Conservation (phyloP, 1,140 invertebrate species). For the Nasonia giraulti region DNA sequence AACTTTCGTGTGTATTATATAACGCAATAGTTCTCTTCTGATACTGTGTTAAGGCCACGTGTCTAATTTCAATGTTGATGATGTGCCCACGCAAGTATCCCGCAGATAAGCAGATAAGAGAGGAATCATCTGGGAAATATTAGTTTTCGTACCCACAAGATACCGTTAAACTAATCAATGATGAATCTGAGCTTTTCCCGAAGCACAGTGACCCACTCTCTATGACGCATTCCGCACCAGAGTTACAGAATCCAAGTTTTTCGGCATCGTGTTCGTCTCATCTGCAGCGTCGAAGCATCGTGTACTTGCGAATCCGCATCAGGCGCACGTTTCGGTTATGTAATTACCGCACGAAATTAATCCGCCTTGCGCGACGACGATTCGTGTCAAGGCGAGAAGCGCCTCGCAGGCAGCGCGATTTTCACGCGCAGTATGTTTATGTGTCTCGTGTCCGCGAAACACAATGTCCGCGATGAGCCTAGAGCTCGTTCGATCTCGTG, state of each 20-base stretch:
- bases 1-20: background rate
- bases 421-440: constrained; percentile 51
- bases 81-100: background rate
- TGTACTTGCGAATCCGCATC: constrained; percentile 51
- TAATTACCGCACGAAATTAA: constrained; percentile 71
- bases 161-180: no score
- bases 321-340: constrained; percentile 65
- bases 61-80: background rate
- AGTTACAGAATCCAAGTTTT: background rate
- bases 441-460: constrained; percentile 6
- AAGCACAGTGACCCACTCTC: no score
- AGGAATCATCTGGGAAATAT: background rate
- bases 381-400: constrained; percentile 70
- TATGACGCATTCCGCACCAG: no score
- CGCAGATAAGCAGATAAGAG: background rate
- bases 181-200: no score
- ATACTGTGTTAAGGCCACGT: background rate
- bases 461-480: background rate
- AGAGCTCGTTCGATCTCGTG: background rate
- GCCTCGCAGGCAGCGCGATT: constrained; percentile 41
- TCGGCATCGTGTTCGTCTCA: background rate
- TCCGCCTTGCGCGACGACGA: constrained; percentile 64
- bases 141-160: background rate
- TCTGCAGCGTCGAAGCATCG: background rate
- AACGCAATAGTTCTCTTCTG: background rate